Evolutionary conservation across 2,113 vertebrate genomes (phyloP).

Genomic region (Phrynosoma platyrhinos): DNA sequence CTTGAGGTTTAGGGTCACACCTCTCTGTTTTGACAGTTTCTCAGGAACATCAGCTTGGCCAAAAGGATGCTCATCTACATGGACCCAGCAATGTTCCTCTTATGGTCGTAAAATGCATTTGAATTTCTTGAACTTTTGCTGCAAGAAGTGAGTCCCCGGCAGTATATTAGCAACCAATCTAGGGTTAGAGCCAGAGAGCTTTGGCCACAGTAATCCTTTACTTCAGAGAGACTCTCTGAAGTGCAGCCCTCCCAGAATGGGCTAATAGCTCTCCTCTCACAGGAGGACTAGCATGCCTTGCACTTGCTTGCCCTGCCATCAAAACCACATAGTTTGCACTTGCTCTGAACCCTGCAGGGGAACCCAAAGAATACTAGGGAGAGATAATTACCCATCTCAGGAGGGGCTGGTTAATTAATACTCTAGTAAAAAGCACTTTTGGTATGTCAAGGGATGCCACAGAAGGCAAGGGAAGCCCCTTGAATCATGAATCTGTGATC

Average conservation of each 20-base stretch:
- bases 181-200: background rate
- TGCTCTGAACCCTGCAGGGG: background rate
- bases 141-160: background rate
- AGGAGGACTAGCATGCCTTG: background rate
- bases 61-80: too few relatives aligned
- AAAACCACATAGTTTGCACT: slow-evolving; percentile 48
- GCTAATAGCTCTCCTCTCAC: background rate
- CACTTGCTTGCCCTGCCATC: slow-evolving; percentile 43
- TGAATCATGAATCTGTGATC: background rate
- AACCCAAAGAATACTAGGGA: slow-evolving; percentile 61
- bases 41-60: background rate
- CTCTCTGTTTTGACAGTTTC: background rate
- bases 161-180: background rate
- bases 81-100: background rate
- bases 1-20: too few relatives aligned
- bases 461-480: slow-evolving; percentile 48
- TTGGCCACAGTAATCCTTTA: background rate
- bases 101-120: background rate
- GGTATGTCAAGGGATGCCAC: slow-evolving; percentile 55
- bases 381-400: slow-evolving; percentile 70
- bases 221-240: background rate
- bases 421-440: slow-evolving; percentile 41
- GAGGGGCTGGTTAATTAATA: slow-evolving; percentile 63
- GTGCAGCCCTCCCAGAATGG: slow-evolving; percentile 20
- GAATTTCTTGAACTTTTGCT: background rate